Percentiles rank a stretch among this genome's conserved stretches.
phyloP scores from a whole-genome alignment of 2,113 vertebrate genomes.

The Prionailurus bengalensis region DNA sequence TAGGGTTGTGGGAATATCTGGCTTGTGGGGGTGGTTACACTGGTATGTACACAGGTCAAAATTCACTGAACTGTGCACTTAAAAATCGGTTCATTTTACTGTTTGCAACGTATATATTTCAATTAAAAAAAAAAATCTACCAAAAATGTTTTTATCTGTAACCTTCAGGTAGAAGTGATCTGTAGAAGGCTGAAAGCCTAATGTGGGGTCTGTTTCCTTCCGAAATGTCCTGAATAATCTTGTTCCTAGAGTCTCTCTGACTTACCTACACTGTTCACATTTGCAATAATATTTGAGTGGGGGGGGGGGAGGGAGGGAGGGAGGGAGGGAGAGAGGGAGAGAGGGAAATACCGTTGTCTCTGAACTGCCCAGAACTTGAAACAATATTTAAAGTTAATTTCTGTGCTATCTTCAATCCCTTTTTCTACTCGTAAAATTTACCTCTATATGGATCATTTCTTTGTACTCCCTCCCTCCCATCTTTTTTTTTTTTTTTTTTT shows the following conservation, averaged over 20 bases:
- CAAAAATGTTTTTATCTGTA: neutral
- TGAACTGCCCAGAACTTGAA: slow-evolving; percentile 37
- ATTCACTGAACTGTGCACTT: neutral
- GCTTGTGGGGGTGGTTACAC: neutral
- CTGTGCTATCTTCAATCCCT: neutral
- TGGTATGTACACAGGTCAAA: neutral
- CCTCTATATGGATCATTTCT: slow-evolving; percentile 12
- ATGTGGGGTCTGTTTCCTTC: neutral
- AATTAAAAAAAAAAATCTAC: neutral
- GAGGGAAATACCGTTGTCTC: neutral
- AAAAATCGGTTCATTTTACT: slow-evolving; percentile 1
- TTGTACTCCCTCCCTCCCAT: neutral
- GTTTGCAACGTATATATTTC: neutral
- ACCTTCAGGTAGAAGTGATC: slow-evolving; percentile 7
- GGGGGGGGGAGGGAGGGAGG: neutral
- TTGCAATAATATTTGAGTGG: neutral
- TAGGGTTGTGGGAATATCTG: neutral
- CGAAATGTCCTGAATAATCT: neutral
- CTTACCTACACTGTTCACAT: slow-evolving; percentile 24
- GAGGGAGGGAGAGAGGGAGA: neutral
- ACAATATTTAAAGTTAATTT: slow-evolving; percentile 39
- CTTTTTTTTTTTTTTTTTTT: neutral
- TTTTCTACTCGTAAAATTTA: slow-evolving; percentile 53
- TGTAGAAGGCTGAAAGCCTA: neutral
- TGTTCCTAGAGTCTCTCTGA: slow-evolving; percentile 26